Conservation (phyloP, 2,888 invertebrate genomes). For the Volucella bombylans region DNA sequence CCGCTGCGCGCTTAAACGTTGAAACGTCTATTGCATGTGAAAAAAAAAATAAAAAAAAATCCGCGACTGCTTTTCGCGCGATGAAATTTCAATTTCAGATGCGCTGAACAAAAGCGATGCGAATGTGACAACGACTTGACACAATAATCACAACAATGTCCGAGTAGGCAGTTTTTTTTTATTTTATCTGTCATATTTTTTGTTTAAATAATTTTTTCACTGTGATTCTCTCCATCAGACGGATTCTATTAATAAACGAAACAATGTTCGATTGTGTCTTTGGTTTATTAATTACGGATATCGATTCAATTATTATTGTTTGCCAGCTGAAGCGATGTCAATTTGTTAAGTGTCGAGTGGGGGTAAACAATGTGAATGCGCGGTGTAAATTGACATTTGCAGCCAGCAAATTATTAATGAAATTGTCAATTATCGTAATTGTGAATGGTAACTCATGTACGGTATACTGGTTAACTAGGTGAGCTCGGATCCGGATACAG, state of each 20-base stretch:
- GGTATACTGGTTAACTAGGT: too few relatives aligned
- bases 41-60: too few relatives aligned
- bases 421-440: conserved; percentile 10
- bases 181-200: background rate
- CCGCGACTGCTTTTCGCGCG: conserved; percentile 35
- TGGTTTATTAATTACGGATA: conserved; percentile 61
- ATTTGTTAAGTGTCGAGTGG: conserved; percentile 56
- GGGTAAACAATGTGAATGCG: conserved; percentile 21
- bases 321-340: conserved; percentile 56
- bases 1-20: conserved; percentile 64
- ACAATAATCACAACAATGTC: conserved; percentile 42
- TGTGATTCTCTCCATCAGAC: background rate
- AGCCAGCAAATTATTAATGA: conserved; percentile 48
- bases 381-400: conserved; percentile 5
- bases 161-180: conserved; percentile 25
- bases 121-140: conserved; percentile 27
- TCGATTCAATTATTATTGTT: conserved; percentile 71
- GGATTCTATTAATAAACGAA: conserved; percentile 66
- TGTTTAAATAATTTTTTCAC: background rate
- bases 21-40: conserved; percentile 62
- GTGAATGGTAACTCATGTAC: too few relatives aligned
- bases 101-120: conserved; percentile 51
- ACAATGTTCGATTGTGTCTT: conserved; percentile 66
- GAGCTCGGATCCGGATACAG: too few relatives aligned
- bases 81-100: conserved; percentile 72